Evolutionary conservation across 2,888 invertebrate species (phyloP), one percentile per base, ranked within the genome.

Genomic region (Ischnus inquisitorius): DNA sequence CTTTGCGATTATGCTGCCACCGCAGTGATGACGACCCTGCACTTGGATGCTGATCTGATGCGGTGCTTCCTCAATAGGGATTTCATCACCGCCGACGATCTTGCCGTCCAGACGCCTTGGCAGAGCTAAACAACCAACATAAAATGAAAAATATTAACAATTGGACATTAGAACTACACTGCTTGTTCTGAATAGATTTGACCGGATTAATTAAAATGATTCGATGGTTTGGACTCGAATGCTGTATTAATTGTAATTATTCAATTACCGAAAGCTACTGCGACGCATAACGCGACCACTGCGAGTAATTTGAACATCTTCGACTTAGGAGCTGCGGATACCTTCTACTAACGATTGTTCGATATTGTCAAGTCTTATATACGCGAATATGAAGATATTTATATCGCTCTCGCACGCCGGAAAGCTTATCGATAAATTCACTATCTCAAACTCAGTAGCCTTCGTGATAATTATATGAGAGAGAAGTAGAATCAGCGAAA

Each of bases 1-100:
- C 10, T 88, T 92, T 12, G 94, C 94, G 16, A 96, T 93, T 22
- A 95, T 94, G 6, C 95, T 93, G 0, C 95, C 96, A 0, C 95
- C 95, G 86, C 96, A 96, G 0, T 92, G 89, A 86, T 95, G 95
- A 0, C 90, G 88, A 0, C 94, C 94, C 0, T 6, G 2, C 0
- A 16, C 0, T 16, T 85, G 88, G 3, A 91, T 1, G 41, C 87
- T 89, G 10, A 90, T 85, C 86, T 95, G 95, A 87, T 94, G 94
- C 0, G 95, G 95, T 1, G 93, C 94, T 1, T 93, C 92, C 0
- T 91, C 93, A 75, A 95, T 95, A 19, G 94, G 94, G 0, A 94
- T 93, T 62, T 93, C 92, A 62, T 60, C 28, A 14, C 83, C 83
- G 43, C 67, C 19, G 60, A 83, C 67, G 57, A 57, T 57, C 12